Evolutionary conservation across 1,140 invertebrate species (phyloP).

Genomic region (Nasonia vitripennis): DNA sequence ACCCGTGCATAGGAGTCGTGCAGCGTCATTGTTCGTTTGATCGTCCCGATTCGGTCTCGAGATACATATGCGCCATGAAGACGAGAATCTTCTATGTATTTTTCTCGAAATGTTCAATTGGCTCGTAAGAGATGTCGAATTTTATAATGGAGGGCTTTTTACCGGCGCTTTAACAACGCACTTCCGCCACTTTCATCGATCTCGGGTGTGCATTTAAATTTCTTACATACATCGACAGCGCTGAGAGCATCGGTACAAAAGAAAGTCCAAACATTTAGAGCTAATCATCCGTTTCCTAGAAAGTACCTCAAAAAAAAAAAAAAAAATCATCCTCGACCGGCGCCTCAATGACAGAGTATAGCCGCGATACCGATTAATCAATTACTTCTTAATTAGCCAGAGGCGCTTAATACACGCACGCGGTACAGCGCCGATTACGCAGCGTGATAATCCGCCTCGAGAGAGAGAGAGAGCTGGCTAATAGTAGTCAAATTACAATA

Average conservation of each 20-base stretch:
- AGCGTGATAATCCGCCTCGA: constrained; percentile 56
- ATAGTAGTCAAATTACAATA: constrained; percentile 70
- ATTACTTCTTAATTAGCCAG: constrained; percentile 37
- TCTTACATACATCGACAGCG: too few species aligned
- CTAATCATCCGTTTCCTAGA: constrained; percentile 5
- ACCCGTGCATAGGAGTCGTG: background rate
- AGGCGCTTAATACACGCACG: background rate
- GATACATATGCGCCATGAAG: background rate
- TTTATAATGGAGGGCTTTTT: too few species aligned
- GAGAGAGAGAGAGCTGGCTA: constrained; percentile 13
- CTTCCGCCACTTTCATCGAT: background rate
- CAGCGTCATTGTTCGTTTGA: constrained; percentile 64
- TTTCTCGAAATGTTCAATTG: too few species aligned
- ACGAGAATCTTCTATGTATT: too few species aligned
- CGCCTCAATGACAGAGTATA: background rate
- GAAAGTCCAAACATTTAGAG: background rate
- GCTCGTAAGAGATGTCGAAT: too few species aligned
- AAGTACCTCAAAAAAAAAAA: constrained; percentile 2
- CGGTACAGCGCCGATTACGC: constrained; percentile 47
- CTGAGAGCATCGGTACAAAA: too few species aligned
- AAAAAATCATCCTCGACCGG: background rate
- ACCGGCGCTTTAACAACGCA: too few species aligned
- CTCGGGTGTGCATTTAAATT: background rate
- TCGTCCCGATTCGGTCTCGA: constrained; percentile 40
- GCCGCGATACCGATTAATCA: constrained; percentile 23